Base-by-base conservation (phyloP, 2,113 vertebrate genomes). In the Lasiurus borealis region DNA sequence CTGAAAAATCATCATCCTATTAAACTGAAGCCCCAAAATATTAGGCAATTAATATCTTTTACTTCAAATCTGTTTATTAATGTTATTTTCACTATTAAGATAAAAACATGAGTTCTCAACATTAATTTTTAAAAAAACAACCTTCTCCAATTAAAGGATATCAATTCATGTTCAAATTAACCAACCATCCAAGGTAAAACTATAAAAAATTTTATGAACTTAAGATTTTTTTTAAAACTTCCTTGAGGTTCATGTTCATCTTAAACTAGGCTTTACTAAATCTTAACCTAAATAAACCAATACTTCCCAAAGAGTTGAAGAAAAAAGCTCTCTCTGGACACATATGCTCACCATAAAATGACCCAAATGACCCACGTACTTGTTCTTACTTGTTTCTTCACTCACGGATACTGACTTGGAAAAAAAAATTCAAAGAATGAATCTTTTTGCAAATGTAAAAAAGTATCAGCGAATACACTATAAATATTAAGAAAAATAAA, bases 341-440 rank as follows among this genome's bases (percentile, higher is more conserved):
- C 88, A 95, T 97, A 85, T 97, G 96, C 84, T 91, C 83, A 71
- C 91, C 97, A 97, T 95, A 97, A 98, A 98, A 96, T 81, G 78
- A 98, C 96, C 97, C 93, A 98, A 97, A 71, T 95, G 96, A 98
- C 7, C 96, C 87, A 97, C 92, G 85, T 81, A 95, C 97, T 97
- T 92, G 86, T 66, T 81, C 95, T 96, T 96, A 91, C 93, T 95
- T 84, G 96, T 95, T 90, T 98, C 96, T 98, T 94, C 90, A 57
- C 85, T 96, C 91, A 96, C 25, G 40, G 96, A 97, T 95, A 98
- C 23, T 98, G 98, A 98, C 98, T 98, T 97, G 48, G 73, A 94
- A 86, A 95, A 97, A 98, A 90, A 95, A 96, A 98, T 95, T 96
- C 93, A 98, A 97, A 98, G 18, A 97, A 90, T 86, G 19, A 50